Evolutionary conservation across 2,113 vertebrate genomes (phyloP).

Genomic region (Ornithorhynchus anatinus): DNA sequence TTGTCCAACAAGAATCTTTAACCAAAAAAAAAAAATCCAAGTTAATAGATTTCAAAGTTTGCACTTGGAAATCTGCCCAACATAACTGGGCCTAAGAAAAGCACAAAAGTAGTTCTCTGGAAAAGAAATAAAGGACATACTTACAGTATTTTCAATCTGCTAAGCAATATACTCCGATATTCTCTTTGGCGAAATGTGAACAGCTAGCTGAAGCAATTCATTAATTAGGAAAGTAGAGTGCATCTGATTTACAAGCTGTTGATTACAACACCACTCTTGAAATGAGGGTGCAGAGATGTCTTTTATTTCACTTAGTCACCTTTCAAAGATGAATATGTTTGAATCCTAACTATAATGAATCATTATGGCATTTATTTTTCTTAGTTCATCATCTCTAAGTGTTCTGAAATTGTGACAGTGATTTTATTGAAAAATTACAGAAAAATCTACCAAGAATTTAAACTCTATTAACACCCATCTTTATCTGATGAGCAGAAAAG

Average conservation of each 20-base stretch:
- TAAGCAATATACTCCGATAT: background rate
- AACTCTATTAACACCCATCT: too few relatives aligned
- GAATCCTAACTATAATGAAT: too few relatives aligned
- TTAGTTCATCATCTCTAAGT: too few relatives aligned
- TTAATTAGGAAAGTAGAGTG: background rate
- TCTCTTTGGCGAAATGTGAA: background rate
- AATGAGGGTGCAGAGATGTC: too few relatives aligned
- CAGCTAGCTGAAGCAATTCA: background rate
- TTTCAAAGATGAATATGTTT: too few relatives aligned
- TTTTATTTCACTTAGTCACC: too few relatives aligned
- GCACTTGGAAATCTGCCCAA: background rate
- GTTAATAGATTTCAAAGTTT: conserved; percentile 3
- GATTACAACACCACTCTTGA: background rate
- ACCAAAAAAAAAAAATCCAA: too few relatives aligned
- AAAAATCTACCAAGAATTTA: too few relatives aligned
- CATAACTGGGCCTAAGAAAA: background rate
- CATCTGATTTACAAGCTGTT: background rate
- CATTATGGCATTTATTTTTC: too few relatives aligned
- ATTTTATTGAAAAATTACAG: too few relatives aligned
- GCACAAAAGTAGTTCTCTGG: background rate
- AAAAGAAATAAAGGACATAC: background rate
- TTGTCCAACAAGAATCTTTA: background rate
- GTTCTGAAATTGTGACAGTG: too few relatives aligned
- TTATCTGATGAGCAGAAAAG: too few relatives aligned
- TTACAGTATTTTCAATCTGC: rapidly evolving